Evolutionary conservation across 2,888 invertebrate genomes (phyloP).

Genomic region (Sinodicranocentrus sp.): DNA sequence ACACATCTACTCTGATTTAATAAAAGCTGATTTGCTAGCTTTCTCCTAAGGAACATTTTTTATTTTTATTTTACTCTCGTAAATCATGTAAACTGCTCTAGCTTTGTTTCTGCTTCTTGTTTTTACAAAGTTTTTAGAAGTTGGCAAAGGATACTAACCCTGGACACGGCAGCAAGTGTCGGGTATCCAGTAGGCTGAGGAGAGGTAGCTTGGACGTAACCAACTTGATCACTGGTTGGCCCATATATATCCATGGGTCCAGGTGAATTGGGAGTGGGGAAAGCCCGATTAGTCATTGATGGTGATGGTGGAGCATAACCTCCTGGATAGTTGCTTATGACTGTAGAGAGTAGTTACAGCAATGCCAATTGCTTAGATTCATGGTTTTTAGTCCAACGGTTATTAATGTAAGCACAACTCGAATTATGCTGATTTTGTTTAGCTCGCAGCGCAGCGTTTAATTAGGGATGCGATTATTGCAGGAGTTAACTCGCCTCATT

Average conservation of each 20-base stretch:
- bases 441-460: constrained; percentile 65
- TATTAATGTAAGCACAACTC: constrained; percentile 45
- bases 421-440: constrained; percentile 15
- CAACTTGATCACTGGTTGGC: constrained; percentile 83
- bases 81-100: too few relatives aligned
- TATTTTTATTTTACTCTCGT: neutral
- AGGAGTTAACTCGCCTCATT: too few relatives aligned
- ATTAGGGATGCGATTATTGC: too few relatives aligned
- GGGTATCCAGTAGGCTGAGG: constrained; percentile 98
- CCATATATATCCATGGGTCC: constrained; percentile 96
- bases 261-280: constrained; percentile 95
- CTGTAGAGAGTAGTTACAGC: constrained; percentile 81
- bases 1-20: neutral
- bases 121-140: constrained; percentile 76
- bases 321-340: constrained; percentile 93
- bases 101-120: neutral
- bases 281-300: constrained; percentile 82
- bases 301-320: constrained; percentile 80
- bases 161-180: constrained; percentile 87
- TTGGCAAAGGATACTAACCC: constrained; percentile 76
- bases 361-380: constrained; percentile 52
- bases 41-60: neutral
- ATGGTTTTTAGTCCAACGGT: constrained; percentile 20
- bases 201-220: constrained; percentile 97
- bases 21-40: neutral